These are phyloP conservation scores for Chloropsis hardwickii DNA, from an alignment of 2,113 vertebrate genomes.

Conservation along the genomic window DNA sequence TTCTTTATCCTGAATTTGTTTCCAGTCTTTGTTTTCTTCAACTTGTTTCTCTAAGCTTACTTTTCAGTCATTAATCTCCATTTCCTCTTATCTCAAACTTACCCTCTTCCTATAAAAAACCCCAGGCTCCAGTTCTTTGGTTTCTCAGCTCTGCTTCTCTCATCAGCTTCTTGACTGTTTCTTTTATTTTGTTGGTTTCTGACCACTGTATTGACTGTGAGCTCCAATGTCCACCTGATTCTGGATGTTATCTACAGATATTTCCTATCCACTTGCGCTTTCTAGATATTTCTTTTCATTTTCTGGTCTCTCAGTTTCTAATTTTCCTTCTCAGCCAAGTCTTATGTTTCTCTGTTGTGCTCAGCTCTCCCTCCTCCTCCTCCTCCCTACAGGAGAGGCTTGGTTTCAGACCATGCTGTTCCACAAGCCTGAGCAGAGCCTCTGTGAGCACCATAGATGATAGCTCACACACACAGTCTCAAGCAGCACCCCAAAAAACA, in stretches of 20 bases:
- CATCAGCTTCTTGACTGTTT: fast-evolving
- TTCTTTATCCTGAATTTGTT: background rate
- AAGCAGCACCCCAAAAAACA: background rate
- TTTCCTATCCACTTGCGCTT: background rate
- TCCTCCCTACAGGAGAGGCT: background rate
- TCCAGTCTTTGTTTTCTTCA: background rate
- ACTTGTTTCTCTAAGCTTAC: background rate
- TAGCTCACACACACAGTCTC: background rate
- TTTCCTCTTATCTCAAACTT: background rate
- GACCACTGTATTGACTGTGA: background rate
- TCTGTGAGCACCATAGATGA: background rate
- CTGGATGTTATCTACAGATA: background rate
- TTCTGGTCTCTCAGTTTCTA: background rate
- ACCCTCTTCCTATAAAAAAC: background rate
- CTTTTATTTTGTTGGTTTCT: background rate
- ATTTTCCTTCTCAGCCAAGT: background rate
- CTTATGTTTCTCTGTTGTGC: background rate
- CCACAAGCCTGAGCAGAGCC: background rate
- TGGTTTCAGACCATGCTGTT: fast-evolving
- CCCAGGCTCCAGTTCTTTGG: background rate
- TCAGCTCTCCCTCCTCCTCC: background rate
- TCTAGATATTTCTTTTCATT: background rate
- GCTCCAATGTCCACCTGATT: background rate
- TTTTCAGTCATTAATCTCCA: background rate
- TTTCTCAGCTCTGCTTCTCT: background rate